phyloP scores from a whole-genome alignment of 2,797 vertebrate genomes.

The Lithobates sylvaticus region DNA sequence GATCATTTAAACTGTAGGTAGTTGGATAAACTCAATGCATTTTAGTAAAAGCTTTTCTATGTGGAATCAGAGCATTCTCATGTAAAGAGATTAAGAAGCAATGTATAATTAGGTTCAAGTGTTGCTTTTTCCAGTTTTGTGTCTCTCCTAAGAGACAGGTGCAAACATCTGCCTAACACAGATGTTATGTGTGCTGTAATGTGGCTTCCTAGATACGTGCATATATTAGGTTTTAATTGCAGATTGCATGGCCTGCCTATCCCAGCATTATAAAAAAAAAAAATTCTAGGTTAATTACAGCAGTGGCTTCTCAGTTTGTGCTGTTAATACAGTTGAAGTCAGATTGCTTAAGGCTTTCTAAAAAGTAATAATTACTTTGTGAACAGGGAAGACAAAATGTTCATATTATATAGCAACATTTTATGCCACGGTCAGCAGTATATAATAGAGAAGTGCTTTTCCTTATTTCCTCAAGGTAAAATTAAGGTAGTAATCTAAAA shows the following conservation, averaged over 20 bases:
- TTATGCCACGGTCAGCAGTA: conserved; percentile 18
- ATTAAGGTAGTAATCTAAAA: not conserved
- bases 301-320: conserved; percentile 16
- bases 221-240: conserved; percentile 61
- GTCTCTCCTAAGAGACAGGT: conserved; percentile 66
- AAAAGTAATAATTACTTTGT: conserved; percentile 28
- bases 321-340: conserved; percentile 6
- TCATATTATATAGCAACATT: conserved; percentile 8
- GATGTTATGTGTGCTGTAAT: conserved; percentile 69
- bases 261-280: conserved; percentile 63
- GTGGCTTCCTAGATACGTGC: conserved; percentile 69
- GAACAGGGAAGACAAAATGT: conserved; percentile 19
- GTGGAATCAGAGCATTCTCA: conserved; percentile 10
- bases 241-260: conserved; percentile 60
- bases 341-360: conserved; percentile 42
- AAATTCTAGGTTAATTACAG: conserved; percentile 64
- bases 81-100: conserved; percentile 20
- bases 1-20: conserved; percentile 13
- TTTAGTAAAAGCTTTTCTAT: conserved; percentile 23
- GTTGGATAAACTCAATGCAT: conserved; percentile 21
- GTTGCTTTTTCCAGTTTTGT: conserved; percentile 30
- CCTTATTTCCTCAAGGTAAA: conserved; percentile 4
- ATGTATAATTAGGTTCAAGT: conserved; percentile 39
- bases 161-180: conserved; percentile 72
- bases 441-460: not conserved